Conservation (phyloP, 2,113 vertebrate species). For the Cyanocitta stelleri region DNA sequence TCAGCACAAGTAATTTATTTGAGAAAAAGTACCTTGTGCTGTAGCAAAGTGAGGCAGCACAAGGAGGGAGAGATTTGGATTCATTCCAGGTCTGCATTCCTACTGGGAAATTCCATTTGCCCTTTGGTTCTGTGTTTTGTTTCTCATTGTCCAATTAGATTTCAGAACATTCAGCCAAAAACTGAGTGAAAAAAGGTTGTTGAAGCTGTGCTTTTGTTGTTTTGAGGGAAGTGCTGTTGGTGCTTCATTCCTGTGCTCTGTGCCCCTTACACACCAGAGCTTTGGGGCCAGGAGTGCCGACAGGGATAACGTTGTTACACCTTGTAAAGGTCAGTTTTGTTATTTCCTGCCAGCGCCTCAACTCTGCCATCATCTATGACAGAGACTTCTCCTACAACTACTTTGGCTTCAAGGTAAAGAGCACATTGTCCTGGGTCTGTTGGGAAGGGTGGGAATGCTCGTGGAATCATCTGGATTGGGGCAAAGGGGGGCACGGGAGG, state of each 20-base stretch:
- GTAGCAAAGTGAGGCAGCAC: neutral
- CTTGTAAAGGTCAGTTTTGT: neutral
- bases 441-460: neutral
- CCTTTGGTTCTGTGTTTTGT: neutral
- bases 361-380: conserved; percentile 95
- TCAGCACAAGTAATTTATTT: neutral
- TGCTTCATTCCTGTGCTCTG: neutral
- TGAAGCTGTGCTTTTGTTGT: neutral
- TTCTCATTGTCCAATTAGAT: neutral
- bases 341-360: conserved; percentile 80
- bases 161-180: neutral
- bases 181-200: neutral
- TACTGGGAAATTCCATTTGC: fast-evolving
- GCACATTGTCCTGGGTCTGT: neutral
- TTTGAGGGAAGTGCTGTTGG: neutral
- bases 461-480: fast-evolving
- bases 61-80: neutral
- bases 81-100: neutral
- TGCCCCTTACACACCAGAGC: neutral
- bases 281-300: neutral
- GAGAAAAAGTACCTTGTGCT: neutral
- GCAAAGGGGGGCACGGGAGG: neutral
- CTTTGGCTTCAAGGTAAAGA: conserved; percentile 94
- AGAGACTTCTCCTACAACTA: conserved; percentile 98
- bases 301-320: fast-evolving